Evolutionary conservation across 2,797 vertebrate species (phyloP).

Genomic region (Heterohyrax brucei): DNA sequence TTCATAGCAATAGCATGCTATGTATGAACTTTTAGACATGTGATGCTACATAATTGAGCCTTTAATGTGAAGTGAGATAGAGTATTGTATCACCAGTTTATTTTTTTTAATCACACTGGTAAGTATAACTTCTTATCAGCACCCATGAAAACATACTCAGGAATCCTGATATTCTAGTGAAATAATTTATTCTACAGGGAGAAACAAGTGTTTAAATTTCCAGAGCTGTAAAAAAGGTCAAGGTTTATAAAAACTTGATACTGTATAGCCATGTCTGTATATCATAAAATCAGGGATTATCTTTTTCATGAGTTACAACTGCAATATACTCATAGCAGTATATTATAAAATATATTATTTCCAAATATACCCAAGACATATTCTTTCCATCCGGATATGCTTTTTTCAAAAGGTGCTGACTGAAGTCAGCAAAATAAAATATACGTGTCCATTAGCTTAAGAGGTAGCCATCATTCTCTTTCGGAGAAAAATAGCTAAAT

Average conservation of each 20-base stretch:
- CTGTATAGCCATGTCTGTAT: background rate
- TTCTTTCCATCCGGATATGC: constrained; percentile 29
- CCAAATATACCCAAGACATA: constrained; percentile 23
- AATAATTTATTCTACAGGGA: constrained; percentile 15
- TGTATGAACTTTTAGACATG: background rate
- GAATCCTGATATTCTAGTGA: background rate
- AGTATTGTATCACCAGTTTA: background rate
- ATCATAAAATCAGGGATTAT: background rate
- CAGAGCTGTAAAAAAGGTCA: constrained; percentile 58
- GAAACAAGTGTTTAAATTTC: constrained; percentile 68
- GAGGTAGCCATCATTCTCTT: background rate
- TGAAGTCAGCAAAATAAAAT: constrained; percentile 51
- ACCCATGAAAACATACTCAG: background rate
- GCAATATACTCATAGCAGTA: background rate
- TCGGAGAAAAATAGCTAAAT: background rate
- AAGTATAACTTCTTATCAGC: constrained; percentile 1
- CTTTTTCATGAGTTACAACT: constrained; percentile 61
- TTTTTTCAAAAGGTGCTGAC: constrained; percentile 25
- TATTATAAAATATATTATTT: constrained; percentile 54
- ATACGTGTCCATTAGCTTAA: background rate
- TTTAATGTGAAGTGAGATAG: background rate
- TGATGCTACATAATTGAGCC: background rate
- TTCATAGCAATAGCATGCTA: background rate
- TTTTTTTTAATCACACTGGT: background rate
- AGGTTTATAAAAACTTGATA: constrained; percentile 68